These are phyloP conservation scores for Pristionchus maxplancki DNA, from an alignment of 2,888 invertebrate species.

Conservation along the genomic window DNA sequence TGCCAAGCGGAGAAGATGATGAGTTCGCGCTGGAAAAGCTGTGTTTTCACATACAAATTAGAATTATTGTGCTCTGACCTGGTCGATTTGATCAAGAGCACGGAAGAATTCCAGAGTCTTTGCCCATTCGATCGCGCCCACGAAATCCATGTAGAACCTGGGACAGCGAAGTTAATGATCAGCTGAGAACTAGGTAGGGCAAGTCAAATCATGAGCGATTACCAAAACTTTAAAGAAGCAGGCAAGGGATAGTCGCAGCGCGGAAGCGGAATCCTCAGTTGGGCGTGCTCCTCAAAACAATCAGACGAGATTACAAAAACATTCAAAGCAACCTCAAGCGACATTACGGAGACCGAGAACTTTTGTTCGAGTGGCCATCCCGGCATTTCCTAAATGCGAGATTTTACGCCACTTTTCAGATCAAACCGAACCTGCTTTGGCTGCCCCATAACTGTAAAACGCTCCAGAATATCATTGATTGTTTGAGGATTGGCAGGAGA, in stretches of 20 bases:
- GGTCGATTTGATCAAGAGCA: background rate
- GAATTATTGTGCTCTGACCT: too few species aligned
- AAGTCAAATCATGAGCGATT: too few species aligned
- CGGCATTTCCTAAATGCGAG: background rate
- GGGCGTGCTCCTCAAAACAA: background rate
- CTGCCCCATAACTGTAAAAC: background rate
- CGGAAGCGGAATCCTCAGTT: background rate
- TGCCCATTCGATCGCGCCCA: background rate
- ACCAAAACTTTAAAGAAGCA: background rate
- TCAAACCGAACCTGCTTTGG: background rate
- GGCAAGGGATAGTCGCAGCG: background rate
- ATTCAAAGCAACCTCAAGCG: background rate
- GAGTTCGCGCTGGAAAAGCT: background rate
- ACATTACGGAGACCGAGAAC: background rate
- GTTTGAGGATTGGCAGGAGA: background rate
- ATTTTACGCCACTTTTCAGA: background rate
- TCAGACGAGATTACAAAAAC: background rate
- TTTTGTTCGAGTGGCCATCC: background rate
- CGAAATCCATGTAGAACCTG: slow-evolving; percentile 25
- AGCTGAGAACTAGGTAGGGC: too few species aligned
- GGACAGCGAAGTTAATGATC: too few species aligned
- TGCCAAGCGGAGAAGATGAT: background rate
- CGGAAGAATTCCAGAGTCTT: slow-evolving; percentile 6
- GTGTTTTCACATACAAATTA: too few species aligned
- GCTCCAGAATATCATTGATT: background rate